Conservation (phyloP, 2,797 vertebrate genomes). For the Channallabes apus region DNA sequence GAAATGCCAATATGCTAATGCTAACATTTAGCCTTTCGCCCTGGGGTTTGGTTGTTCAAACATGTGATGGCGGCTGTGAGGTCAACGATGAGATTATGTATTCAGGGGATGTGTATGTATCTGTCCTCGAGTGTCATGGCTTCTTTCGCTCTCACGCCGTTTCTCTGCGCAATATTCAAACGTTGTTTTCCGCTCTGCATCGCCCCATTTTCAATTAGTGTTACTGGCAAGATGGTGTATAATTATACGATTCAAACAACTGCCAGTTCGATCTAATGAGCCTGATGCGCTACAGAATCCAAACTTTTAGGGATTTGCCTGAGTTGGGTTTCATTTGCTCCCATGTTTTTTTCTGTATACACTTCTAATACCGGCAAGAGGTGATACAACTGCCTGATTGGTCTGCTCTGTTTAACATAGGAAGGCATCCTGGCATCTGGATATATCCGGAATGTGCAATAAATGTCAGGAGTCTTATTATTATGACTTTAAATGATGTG, state of each 20-base stretch:
- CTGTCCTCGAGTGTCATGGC: neutral
- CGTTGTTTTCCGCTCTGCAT: neutral
- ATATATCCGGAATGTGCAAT: neutral
- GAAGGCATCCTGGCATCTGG: neutral
- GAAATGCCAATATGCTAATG: conserved; percentile 85
- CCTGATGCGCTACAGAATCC: conserved; percentile 6
- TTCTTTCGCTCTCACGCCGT: neutral
- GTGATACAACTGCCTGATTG: neutral
- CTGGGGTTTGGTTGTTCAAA: conserved; percentile 71
- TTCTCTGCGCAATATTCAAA: conserved; percentile 11
- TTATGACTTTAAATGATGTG: neutral
- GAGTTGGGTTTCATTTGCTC: conserved; percentile 3
- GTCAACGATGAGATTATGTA: conserved; percentile 68
- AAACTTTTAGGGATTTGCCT: neutral
- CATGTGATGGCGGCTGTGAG: conserved; percentile 65
- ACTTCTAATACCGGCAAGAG: neutral
- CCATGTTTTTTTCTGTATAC: neutral
- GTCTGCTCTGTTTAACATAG: neutral
- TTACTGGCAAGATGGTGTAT: conserved; percentile 11
- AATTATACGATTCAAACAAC: conserved; percentile 17
- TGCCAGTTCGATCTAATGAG: conserved; percentile 22
- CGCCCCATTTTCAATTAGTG: conserved; percentile 12
- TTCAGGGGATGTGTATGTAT: conserved; percentile 50
- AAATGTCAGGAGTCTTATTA: neutral
- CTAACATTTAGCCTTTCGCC: conserved; percentile 76